Evolutionary conservation across 2,113 vertebrate genomes (phyloP).

Genomic region (Eublepharis macularius): DNA sequence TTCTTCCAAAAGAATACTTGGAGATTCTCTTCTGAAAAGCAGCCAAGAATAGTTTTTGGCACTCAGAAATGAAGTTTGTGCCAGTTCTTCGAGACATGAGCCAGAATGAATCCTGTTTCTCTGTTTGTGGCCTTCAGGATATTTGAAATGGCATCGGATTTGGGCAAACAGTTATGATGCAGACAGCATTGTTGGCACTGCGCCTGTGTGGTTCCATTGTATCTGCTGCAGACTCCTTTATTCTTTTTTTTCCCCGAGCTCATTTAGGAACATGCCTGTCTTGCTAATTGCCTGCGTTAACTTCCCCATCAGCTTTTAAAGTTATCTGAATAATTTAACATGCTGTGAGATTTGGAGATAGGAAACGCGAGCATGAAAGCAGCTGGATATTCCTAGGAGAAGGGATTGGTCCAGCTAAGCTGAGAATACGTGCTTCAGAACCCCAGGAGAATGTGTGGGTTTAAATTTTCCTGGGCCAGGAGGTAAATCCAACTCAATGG

Average conservation of each 20-base stretch:
- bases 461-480: background rate
- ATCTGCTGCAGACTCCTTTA: background rate
- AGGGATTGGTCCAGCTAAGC: conserved; percentile 2
- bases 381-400: background rate
- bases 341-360: background rate
- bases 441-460: background rate
- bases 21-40: background rate
- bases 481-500: background rate
- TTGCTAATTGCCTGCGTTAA: background rate
- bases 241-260: background rate
- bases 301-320: background rate
- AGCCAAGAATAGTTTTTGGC: background rate
- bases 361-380: background rate
- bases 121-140: background rate
- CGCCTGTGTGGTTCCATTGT: background rate
- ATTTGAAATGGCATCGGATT: background rate
- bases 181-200: background rate
- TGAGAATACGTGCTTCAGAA: background rate
- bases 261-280: background rate
- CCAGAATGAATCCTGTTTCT: background rate
- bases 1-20: background rate
- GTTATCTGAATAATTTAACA: conserved; percentile 9
- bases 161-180: background rate
- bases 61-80: background rate
- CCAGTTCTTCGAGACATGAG: background rate